A percentile compares a stretch with the other conserved stretches of the same genome.
Conservation (phyloP, 2,113 vertebrate species). For the Passer domesticus region DNA sequence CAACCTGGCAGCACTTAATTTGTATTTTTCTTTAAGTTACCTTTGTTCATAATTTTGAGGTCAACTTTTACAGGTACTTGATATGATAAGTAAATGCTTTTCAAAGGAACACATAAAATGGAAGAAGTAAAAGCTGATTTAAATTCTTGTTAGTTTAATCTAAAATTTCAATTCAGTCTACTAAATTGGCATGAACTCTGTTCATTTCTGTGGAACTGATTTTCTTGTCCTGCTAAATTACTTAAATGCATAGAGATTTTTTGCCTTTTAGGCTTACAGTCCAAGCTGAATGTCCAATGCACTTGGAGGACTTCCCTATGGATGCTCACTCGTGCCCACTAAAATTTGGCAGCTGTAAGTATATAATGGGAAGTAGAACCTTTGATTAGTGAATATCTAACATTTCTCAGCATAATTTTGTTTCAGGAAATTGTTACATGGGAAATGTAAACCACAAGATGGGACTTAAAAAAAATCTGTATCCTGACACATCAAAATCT, state of each 20-base stretch:
- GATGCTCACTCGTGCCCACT: constrained; percentile 97
- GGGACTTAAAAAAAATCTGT: neutral
- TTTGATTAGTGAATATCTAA: neutral
- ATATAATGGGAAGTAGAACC: constrained; percentile 16
- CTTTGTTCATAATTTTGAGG: constrained; percentile 4
- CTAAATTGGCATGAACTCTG: neutral
- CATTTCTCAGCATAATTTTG: neutral
- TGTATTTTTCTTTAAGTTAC: constrained; percentile 1
- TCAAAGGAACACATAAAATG: constrained; percentile 16
- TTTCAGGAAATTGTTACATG: neutral
- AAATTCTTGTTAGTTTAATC: constrained; percentile 41
- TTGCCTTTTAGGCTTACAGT: constrained; percentile 91
- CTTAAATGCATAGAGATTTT: constrained; percentile 49
- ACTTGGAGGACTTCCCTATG: constrained; percentile 99
- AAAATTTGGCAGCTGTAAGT: constrained; percentile 99
- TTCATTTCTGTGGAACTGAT: constrained; percentile 30
- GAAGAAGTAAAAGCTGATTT: constrained; percentile 15
- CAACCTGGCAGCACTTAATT: neutral
- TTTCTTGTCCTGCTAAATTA: constrained; percentile 53
- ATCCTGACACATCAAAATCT: neutral
- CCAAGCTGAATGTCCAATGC: constrained; percentile 98
- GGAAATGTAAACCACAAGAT: neutral
- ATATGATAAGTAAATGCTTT: constrained; percentile 27
- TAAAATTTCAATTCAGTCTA: constrained; percentile 10
- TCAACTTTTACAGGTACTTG: constrained; percentile 23